Conservation (phyloP, 2,888 invertebrate genomes). For the Nomada hirtipes region DNA sequence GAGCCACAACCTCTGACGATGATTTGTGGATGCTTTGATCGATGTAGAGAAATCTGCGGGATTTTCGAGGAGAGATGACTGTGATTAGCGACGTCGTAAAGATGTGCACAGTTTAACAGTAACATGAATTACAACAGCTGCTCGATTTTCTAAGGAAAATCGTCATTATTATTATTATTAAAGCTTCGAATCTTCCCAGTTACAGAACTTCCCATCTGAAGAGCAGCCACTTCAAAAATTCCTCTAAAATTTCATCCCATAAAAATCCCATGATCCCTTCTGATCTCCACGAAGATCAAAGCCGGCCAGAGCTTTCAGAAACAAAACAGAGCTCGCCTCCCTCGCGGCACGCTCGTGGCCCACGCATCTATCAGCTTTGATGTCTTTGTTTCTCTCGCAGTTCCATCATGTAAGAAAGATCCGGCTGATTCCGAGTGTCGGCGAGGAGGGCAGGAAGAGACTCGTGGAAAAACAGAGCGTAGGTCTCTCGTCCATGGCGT, state of each 20-base stretch:
- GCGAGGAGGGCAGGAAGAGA: slow-evolving; percentile 11
- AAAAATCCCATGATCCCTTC: slow-evolving; percentile 4
- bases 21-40: slow-evolving; percentile 21
- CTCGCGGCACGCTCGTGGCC: background rate
- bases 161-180: no score
- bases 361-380: slow-evolving; percentile 71
- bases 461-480: slow-evolving; percentile 72
- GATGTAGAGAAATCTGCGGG: background rate
- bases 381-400: slow-evolving; percentile 81
- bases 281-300: slow-evolving; percentile 43
- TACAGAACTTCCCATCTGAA: background rate
- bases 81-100: background rate
- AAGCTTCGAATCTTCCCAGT: no score
- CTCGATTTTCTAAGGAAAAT: background rate
- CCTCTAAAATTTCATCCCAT: slow-evolving; percentile 14
- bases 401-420: slow-evolving; percentile 8
- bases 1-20: slow-evolving; percentile 9
- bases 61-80: background rate
- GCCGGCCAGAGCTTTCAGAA: slow-evolving; percentile 1
- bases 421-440: background rate
- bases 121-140: background rate
- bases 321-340: slow-evolving; percentile 34
- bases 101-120: background rate
- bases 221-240: no score
- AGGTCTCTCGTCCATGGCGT: slow-evolving; percentile 55